These are phyloP conservation scores for Stenichneumon culpator DNA, from an alignment of 2,888 invertebrate genomes.

Conservation along the genomic window DNA sequence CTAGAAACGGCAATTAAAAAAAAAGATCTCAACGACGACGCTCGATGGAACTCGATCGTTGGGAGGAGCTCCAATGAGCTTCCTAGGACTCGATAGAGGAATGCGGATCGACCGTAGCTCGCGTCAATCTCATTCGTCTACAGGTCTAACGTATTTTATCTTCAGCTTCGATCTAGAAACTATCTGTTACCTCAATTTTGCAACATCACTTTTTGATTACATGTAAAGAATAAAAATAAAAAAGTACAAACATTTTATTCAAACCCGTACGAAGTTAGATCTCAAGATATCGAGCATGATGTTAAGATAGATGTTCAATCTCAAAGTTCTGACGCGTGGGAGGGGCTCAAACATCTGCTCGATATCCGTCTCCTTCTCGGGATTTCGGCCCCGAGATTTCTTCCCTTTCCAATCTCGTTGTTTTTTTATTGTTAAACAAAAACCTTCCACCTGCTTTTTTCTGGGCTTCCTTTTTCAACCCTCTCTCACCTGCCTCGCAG, in stretches of 20 bases:
- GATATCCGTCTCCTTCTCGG: background rate
- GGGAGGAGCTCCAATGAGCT: background rate
- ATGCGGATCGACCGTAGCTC: conserved; percentile 42
- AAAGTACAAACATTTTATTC: background rate
- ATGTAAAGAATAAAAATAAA: background rate
- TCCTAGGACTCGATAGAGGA: conserved; percentile 50
- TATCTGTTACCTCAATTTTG: background rate
- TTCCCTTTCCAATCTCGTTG: background rate
- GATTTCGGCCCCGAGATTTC: background rate
- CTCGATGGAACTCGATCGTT: background rate
- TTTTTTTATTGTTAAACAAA: background rate
- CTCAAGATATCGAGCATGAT: background rate
- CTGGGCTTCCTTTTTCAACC: background rate
- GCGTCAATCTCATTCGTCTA: conserved; percentile 21
- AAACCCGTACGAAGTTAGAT: background rate
- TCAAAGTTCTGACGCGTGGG: background rate
- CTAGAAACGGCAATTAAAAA: conserved; percentile 25
- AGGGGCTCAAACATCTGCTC: background rate
- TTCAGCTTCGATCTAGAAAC: background rate
- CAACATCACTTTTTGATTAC: background rate
- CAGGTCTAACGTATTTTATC: background rate
- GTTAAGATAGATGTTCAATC: background rate
- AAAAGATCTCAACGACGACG: background rate
- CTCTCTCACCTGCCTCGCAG: conserved; percentile 14
- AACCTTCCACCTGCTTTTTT: conserved; percentile 3